Evolutionary conservation across 1,140 invertebrate genomes (phyloP), one percentile per base, ranked within the genome.

Genomic region (Polyergus mexicanus): DNA sequence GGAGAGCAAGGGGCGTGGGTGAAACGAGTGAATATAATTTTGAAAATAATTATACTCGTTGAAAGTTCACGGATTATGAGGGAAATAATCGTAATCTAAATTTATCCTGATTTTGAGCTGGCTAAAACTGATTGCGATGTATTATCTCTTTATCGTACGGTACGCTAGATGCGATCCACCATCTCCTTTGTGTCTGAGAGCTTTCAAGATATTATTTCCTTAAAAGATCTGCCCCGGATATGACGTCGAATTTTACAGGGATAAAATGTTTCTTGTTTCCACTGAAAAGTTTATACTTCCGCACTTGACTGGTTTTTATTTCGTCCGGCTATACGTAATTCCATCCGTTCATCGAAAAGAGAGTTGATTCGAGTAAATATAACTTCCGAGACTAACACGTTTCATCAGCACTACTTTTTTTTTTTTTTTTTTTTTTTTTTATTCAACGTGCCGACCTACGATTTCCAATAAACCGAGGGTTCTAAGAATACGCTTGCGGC

Each of bases 401-500:
- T 77, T 47, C 54, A 47, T 60, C 32, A 44, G 41, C 63, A 35
- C 51, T 86, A 71, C 51, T 32, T 54, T 51, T 35, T 83, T 72
- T 69, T 44, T 69, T 51, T 35, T 83, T 72, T 69, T 44, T 69
- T 25, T 41, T 28, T 41, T 32, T 25, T 11, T 58, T n/a, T 47
- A 22, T 25, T 28, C 47, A 51, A 71, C 66, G 54, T 44, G 78
- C 89, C 77, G 71, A 87, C 74, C 74, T 16, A 63, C 71, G 75
- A 32, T 71, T 51, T 89, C 88, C 88, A 89, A 89, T 89, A 89
- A 89, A 86, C 71, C 47, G 47, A 51, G 28, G 25, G 41, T 62
- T 56, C 62, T 54, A 69, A 47, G 60, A 71, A 62, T 62, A 38
- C 76, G 77, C 66, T 65, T 44, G 72, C 41, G 71, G 63, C 56